Evolutionary conservation across 2,888 invertebrate species (phyloP).

Genomic region (Eupithecia subfuscata): DNA sequence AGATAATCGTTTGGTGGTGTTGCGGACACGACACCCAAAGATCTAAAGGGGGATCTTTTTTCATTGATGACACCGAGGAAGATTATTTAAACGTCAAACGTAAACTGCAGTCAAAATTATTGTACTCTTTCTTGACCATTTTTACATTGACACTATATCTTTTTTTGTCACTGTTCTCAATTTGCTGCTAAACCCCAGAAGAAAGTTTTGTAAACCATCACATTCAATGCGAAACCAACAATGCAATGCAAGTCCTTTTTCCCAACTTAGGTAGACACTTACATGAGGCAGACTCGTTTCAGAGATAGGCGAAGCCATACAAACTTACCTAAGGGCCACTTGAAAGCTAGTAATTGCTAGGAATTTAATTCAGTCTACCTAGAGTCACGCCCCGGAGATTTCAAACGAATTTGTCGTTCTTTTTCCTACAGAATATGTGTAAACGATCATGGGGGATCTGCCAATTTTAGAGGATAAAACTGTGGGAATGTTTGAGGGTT

Average conservation of each 20-base stretch:
- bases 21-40: too few relatives aligned
- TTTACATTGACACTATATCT: too few relatives aligned
- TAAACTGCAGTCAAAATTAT: too few relatives aligned
- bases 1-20: too few relatives aligned
- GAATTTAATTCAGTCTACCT: constrained; percentile 27
- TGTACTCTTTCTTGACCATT: too few relatives aligned
- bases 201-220: neutral
- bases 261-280: constrained; percentile 4
- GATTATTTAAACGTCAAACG: too few relatives aligned
- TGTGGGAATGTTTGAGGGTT: neutral
- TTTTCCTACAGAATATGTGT: neutral
- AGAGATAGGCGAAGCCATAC: constrained; percentile 26
- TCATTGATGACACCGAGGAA: too few relatives aligned
- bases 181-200: too few relatives aligned
- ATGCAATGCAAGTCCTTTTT: neutral
- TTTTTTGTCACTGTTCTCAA: too few relatives aligned
- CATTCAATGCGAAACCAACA: neutral
- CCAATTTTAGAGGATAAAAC: neutral
- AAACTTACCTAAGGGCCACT: constrained; percentile 24
- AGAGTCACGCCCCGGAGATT: neutral
- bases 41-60: too few relatives aligned
- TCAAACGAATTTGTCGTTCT: neutral
- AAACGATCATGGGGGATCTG: neutral
- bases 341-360: constrained; percentile 26
- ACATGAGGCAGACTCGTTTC: constrained; percentile 13